Percentiles rank a stretch among this genome's conserved stretches.
Evolutionary conservation across 53 echinoderm and acorn worm genomes (phyloP).

Genomic region (Temnopleurus reevesii): DNA sequence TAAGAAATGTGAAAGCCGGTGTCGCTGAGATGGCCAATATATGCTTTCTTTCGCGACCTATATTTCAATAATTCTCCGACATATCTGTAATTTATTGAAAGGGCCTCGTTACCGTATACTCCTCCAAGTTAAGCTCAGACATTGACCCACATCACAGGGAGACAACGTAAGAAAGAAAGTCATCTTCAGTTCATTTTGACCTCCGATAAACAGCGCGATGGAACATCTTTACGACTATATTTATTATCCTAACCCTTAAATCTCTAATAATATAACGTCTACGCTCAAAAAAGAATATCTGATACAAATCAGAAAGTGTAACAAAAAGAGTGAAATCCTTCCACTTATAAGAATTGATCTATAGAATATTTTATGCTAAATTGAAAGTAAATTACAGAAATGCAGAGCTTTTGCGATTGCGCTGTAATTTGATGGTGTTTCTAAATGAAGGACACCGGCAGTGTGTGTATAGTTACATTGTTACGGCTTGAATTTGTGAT

Average conservation of each 20-base stretch:
- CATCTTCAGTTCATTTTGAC: slow-evolving; percentile 14
- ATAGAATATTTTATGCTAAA: too few relatives aligned
- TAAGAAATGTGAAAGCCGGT: too few relatives aligned
- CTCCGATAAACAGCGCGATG: not conserved
- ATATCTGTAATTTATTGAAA: not conserved
- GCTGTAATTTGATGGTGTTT: not conserved
- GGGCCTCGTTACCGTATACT: not conserved
- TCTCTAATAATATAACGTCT: not conserved
- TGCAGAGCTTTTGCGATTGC: not conserved
- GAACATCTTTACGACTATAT: slow-evolving; percentile 34
- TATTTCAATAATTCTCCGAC: not conserved
- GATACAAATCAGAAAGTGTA: not conserved
- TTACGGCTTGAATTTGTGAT: not conserved
- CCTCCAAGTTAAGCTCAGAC: not conserved
- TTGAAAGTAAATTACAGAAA: too few relatives aligned
- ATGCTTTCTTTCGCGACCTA: not conserved
- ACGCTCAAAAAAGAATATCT: not conserved
- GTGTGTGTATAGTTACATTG: not conserved
- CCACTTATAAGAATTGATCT: too few relatives aligned
- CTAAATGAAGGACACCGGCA: not conserved
- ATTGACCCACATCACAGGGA: not conserved
- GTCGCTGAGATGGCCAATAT: too few relatives aligned
- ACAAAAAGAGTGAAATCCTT: too few relatives aligned
- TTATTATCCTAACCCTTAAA: slow-evolving; percentile 13
- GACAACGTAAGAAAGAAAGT: not conserved